Evolutionary conservation across 2,888 invertebrate species (phyloP), one percentile per base, ranked within the genome.

Genomic region (Pyralis farinalis): DNA sequence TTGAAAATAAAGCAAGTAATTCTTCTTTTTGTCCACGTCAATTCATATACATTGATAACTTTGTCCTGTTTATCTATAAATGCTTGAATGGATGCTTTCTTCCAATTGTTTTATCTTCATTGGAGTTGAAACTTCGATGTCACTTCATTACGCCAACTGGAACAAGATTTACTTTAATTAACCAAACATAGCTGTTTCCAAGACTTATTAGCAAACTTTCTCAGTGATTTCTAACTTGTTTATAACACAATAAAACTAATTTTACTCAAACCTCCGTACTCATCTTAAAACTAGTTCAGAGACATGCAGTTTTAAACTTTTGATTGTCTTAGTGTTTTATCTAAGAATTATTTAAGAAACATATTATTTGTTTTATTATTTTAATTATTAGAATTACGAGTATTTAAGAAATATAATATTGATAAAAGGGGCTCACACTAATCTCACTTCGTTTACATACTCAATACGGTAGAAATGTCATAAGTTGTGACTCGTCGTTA

Each of bases 401-500:
- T 21, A 25, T 4, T 3, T 43, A 35, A 31, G 10, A 16, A 16
- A 3, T 4, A 16, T 16, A 3, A 4, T 16, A 16, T 3, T 16
- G 16, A 16, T 37, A 10, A 20, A 22, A 39, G 43, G 32, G 32
- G n/a, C n/a, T 44, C 37, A 44, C 43, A 36, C 34, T 37, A 38
- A 42, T 46, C 43, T 45, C 29, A 28, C 22, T 36, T 38, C 35
- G 40, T 43, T 48, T 42, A 44, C 42, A 45, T 34, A 21, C 22
- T 34, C 42, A 38, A 44, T 45, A 31, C 39, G 40, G 46, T 47
- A 53, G 72, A 68, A 80, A 83, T 82, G 78, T 74, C 66, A 73
- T 71, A 70, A 73, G 69, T 69, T 64, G 53, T 57, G 59, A 54
- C 55, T 61, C 58, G 53, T 51, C 63, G 64, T 62, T 63, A 67